Base-by-base conservation (phyloP, 2,113 vertebrate species). In the Pangasianodon gigas region DNA sequence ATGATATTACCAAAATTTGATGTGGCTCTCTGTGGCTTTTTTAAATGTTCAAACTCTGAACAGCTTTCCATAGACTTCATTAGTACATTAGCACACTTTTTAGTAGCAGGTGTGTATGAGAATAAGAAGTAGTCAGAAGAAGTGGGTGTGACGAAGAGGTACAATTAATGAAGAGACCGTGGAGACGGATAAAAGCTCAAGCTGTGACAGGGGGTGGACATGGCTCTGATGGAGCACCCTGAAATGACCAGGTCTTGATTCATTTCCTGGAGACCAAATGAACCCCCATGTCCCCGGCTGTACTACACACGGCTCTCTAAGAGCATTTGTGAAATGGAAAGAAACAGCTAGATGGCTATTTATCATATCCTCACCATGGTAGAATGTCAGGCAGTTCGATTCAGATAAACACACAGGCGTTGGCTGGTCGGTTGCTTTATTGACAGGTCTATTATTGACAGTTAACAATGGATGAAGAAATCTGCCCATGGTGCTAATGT, bases 231-330 rank as follows among this genome's bases (percentile, higher is more conserved):
- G 48, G 58, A 91, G 54, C 87, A 86, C 60, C 75, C 58, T 89
- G 71, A 67, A 82, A 71, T 86, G 46, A 86, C 46, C 44, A 74
- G 87, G 69, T 91, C 92, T 88, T 82, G 75, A 46, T 69, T 90
- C 85, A 87, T 54, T 69, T 67, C 85, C 65, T 65, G 65, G 58
- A 84, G 84, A 89, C 18, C n/a, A 37, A 67, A 86, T 71, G 52
- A 65, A 87, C 58, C 89, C 88, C 18, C 0, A 11, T 89, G 74
- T 89, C 60, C 84, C 75, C 74, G 69, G n/a, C 60, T 44, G 51
- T 56, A 44, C 60, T 44, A 67, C 7, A 14, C 75, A 65, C 21
- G 52, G n/a, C n/a, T 37, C 37, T 69, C 44, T 24, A 26, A 62
- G 56, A 79, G n/a, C 89, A 69, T 86, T 41, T 89, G 56, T n/a